Evolutionary conservation across 1,140 invertebrate genomes (phyloP).

Genomic region (Aphis gossypii): DNA sequence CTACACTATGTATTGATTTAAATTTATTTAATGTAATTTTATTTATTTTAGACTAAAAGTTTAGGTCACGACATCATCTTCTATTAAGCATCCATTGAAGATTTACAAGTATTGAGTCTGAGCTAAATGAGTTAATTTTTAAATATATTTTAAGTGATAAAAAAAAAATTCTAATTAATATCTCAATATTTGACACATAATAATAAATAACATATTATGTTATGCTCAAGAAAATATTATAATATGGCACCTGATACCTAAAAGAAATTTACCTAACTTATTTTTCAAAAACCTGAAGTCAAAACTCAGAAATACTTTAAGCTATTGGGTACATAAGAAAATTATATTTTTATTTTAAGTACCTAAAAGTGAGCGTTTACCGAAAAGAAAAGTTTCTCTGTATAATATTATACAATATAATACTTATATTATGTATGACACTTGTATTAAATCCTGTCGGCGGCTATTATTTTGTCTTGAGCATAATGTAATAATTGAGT

Average conservation of each 20-base stretch:
- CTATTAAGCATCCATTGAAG: too few relatives aligned
- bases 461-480: neutral
- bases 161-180: neutral
- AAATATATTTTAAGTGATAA: neutral
- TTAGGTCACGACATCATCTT: too few relatives aligned
- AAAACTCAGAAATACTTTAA: neutral
- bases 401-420: neutral
- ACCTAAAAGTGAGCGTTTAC: neutral
- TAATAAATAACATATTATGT: too few relatives aligned
- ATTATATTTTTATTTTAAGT: neutral
- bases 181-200: neutral
- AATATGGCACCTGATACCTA: neutral
- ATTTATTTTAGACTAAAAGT: too few relatives aligned
- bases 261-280: neutral
- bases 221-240: neutral
- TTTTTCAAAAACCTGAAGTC: neutral
- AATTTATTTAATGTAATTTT: too few relatives aligned
- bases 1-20: too few relatives aligned
- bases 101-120: too few relatives aligned
- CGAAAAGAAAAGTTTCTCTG: neutral
- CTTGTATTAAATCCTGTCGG: neutral
- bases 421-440: neutral
- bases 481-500: neutral
- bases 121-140: neutral
- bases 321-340: neutral